Evolutionary conservation across 2,888 invertebrate species (phyloP), one percentile per base, ranked within the genome.

Genomic region (Amorpha juglandis): DNA sequence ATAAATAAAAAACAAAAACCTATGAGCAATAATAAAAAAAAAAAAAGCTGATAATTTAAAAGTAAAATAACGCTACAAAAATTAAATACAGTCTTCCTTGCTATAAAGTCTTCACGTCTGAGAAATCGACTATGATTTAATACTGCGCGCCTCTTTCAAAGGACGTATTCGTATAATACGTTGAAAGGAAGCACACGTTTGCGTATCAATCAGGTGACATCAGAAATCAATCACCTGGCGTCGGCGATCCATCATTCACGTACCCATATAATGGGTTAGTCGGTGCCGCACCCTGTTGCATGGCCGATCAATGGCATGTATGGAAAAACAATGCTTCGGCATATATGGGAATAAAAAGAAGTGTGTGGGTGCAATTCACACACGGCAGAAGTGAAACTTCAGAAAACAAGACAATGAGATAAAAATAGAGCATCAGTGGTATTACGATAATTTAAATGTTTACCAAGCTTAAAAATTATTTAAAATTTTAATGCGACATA

Each of bases 201-300:
- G 74, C 76, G 74, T 78, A 79, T 78, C 76, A 71, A 80, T 82
- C 80, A 79, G 76, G 76, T 80, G 77, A 78, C 80, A 80, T 67
- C 71, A 71, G 71, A 77, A 81, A 84, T 84, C 83, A 83, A 84
- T 84, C 81, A 80, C 73, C 74, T 68, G 71, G 69, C 69, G 76
- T 74, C 76, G 71, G 67, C 80, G 73, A 87, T 87, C 83, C 78
- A 86, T 87, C 87, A 84, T 83, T 71, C 71, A 69, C n/a, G 12
- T 48, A 53, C 48, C 27, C 62, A 27, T 50, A 52, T 63, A 63
- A 52, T 66, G 52, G 63, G 33, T 62, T 50, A 21, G 62, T 53
- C 42, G n/a, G n/a, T 33, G 35, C 66, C 66, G 47, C 66, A n/a
- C 66, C 66, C 63, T 55, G 47, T 66, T 35, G 52, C 47, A 53